phyloP scores from a whole-genome alignment of 1,140 invertebrate species.

The Mycetomoellerius zeteki region DNA sequence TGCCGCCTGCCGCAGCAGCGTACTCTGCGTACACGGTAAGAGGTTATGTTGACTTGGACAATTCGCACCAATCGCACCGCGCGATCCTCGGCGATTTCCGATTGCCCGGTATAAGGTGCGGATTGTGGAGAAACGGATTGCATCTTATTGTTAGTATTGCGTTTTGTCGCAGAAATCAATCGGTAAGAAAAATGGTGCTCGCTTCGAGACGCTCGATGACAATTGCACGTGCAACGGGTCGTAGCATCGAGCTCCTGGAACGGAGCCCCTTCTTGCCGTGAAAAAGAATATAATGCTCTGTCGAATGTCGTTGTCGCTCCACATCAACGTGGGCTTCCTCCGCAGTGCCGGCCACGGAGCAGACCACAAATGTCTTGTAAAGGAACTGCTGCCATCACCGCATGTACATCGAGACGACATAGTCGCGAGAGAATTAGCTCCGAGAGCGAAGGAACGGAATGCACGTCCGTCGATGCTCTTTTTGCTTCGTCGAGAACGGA shows the following conservation, averaged over 20 bases:
- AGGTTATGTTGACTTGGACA: slow-evolving; percentile 35
- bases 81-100: background rate
- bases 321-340: slow-evolving; percentile 68
- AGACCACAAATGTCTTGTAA: slow-evolving; percentile 82
- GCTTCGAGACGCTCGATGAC: background rate
- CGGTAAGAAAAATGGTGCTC: slow-evolving; percentile 15
- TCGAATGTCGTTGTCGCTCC: slow-evolving; percentile 73
- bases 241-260: background rate
- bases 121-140: background rate
- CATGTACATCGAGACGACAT: slow-evolving; percentile 76
- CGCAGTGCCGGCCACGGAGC: slow-evolving; percentile 67
- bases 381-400: slow-evolving; percentile 70
- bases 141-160: background rate
- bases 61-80: background rate
- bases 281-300: slow-evolving; percentile 34
- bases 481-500: slow-evolving; percentile 9
- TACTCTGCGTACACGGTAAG: slow-evolving; percentile 39
- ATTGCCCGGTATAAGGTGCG: background rate
- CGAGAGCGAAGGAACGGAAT: slow-evolving; percentile 32
- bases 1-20: background rate
- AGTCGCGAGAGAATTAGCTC: slow-evolving; percentile 13
- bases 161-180: background rate
- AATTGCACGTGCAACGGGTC: background rate
- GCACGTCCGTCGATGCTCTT: slow-evolving; percentile 24
- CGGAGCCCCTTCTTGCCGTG: background rate